Base-by-base conservation (phyloP, 1,140 invertebrate species). In the Eulimnadia texana region DNA sequence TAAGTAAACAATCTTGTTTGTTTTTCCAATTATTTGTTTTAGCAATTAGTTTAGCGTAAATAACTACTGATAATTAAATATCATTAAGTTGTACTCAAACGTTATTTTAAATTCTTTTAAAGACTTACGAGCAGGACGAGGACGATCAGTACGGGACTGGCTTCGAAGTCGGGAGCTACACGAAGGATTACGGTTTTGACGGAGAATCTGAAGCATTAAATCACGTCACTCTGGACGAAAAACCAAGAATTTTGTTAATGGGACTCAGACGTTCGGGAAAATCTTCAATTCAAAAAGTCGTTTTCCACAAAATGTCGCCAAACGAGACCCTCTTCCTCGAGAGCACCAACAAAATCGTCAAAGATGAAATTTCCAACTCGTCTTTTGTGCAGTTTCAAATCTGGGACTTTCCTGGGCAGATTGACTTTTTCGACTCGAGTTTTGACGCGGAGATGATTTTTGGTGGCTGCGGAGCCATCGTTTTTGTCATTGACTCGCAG, bases 301-400 rank as follows among this genome's bases (percentile, higher is more conserved):
- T 99, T 13, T 99, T 99, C 76, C 95, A 99, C 70, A 99, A 99
- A 79, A 98, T 99, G 90, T 96, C 94, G 11, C 97, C 97, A 9
- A 99, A 98, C 77, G 96, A 99, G 77, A 99, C 97, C 2, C 76
- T 99, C n/a, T 99, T 99, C 69, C 76, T 99, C 47, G 96, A 98
- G 74, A 95, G 92, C 66, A 99, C 95, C 60, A 97, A 95, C 72
- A 94, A 98, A 80, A 94, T 99, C 66, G 88, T 95, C 2, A 98
- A 97, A 78, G 93, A 98, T 76, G 92, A 96, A 77, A 78, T 81
- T 29, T 77, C 93, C 65, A 96, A 97, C 71, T 88, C 93, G 63
- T 97, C 94, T 68, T 99, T 99, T 81, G 93, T 99, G 29, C 93
- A 98, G 70, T 99, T 99, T 77, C 91, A 98, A 84, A 97, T 99